A percentile compares a stretch with the other conserved stretches of the same genome.
Evolutionary conservation across 2,888 invertebrate genomes (phyloP).

Genomic region (Eupsilia transversa): DNA sequence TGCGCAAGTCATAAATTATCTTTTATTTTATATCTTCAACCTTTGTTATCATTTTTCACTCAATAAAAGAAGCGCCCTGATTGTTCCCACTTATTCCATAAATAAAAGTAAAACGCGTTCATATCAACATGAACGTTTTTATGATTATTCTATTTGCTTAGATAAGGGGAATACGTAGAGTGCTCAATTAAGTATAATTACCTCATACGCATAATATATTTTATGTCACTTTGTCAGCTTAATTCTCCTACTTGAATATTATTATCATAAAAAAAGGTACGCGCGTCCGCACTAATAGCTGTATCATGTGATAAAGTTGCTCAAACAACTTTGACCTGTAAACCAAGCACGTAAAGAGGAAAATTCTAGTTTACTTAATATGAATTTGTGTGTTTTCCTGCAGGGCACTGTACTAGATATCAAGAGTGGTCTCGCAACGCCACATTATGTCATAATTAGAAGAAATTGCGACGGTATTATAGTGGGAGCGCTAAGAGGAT

Average conservation of each 20-base stretch:
- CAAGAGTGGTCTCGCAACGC: constrained; percentile 60
- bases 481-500: constrained; percentile 66
- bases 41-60: neutral
- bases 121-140: constrained; percentile 19
- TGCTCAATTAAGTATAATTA: constrained; percentile 59
- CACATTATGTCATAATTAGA: constrained; percentile 68
- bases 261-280: constrained; percentile 68
- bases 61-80: neutral
- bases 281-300: constrained; percentile 62
- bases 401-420: constrained; percentile 56
- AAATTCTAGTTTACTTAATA: constrained; percentile 36
- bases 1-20: neutral
- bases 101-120: neutral
- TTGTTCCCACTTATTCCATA: neutral
- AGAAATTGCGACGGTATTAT: constrained; percentile 62
- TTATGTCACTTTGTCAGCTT: constrained; percentile 63
- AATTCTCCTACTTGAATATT: constrained; percentile 67
- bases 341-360: constrained; percentile 42
- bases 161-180: constrained; percentile 19
- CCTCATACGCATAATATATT: constrained; percentile 57
- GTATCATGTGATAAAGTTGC: constrained; percentile 37
- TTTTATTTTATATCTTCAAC: constrained; percentile 1
- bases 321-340: constrained; percentile 56
- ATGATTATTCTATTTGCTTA: constrained; percentile 37
- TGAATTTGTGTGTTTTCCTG: constrained; percentile 59